phyloP scores from a whole-genome alignment of 1,140 invertebrate species.

The Schlechtendalia chinensis region DNA sequence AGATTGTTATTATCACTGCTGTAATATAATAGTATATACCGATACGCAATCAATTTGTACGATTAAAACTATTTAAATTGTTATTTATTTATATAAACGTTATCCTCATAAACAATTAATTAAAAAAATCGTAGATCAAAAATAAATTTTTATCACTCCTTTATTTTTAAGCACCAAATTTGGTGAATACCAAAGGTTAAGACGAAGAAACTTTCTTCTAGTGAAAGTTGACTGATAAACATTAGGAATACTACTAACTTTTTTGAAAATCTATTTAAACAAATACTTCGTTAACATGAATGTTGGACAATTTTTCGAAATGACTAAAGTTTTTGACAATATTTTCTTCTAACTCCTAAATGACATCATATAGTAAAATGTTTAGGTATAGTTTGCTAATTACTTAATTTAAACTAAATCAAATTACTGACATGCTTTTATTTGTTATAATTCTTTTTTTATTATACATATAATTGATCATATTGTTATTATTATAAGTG shows the following conservation, averaged over 20 bases:
- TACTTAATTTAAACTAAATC: slow-evolving; percentile 36
- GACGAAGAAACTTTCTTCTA: slow-evolving; percentile 41
- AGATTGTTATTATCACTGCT: slow-evolving; percentile 41
- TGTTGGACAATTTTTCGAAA: slow-evolving; percentile 37
- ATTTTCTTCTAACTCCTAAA: slow-evolving; percentile 43
- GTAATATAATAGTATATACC: slow-evolving; percentile 5
- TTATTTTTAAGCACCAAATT: slow-evolving; percentile 39
- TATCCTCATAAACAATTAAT: slow-evolving; percentile 40
- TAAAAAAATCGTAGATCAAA: slow-evolving; percentile 39
- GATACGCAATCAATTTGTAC: slow-evolving; percentile 41
- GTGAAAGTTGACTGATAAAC: slow-evolving; percentile 46
- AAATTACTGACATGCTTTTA: slow-evolving; percentile 38
- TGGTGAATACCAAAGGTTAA: slow-evolving; percentile 37
- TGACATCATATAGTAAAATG: slow-evolving; percentile 17
- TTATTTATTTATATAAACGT: slow-evolving; percentile 39
- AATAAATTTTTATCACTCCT: slow-evolving; percentile 28
- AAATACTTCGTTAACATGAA: slow-evolving; percentile 39
- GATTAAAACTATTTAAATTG: slow-evolving; percentile 37
- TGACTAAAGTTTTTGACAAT: slow-evolving; percentile 37
- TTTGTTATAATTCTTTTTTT: slow-evolving; percentile 32
- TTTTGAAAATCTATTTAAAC: slow-evolving; percentile 34
- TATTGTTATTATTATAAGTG: slow-evolving; percentile 49
- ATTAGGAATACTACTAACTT: slow-evolving; percentile 38
- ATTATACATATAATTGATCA: slow-evolving; percentile 44
- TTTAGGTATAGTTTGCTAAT: slow-evolving; percentile 42